phyloP scores from a whole-genome alignment of 2,888 invertebrate genomes.

The Lochmaea crataegi region DNA sequence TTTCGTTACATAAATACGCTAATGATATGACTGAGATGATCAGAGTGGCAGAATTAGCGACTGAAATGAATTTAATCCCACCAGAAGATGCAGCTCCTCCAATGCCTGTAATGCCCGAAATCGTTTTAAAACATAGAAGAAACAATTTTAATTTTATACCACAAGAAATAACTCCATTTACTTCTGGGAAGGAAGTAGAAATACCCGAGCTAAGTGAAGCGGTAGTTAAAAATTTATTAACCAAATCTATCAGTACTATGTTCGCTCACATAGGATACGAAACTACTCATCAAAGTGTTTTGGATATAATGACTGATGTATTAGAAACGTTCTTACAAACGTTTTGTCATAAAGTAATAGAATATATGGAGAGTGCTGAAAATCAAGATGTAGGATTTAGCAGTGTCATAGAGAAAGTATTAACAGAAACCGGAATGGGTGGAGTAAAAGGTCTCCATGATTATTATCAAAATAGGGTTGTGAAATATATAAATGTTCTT shows the following conservation, averaged over 20 bases:
- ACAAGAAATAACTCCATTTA: conserved; percentile 51
- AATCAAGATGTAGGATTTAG: conserved; percentile 65
- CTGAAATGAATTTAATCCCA: conserved; percentile 58
- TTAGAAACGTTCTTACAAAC: conserved; percentile 66
- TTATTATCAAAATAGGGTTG: conserved; percentile 68
- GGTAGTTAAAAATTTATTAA: conserved; percentile 62
- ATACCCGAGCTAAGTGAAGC: conserved; percentile 59
- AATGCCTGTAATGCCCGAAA: conserved; percentile 56
- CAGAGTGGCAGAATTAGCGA: conserved; percentile 57
- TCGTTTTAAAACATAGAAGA: conserved; percentile 51
- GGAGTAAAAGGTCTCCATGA: conserved; percentile 69
- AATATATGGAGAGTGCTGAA: conserved; percentile 68
- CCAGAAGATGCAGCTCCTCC: conserved; percentile 57
- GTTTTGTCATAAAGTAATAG: conserved; percentile 66
- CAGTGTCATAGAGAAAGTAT: conserved; percentile 71
- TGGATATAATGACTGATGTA: conserved; percentile 67
- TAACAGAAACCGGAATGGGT: conserved; percentile 72
- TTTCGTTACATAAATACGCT: conserved; percentile 60
- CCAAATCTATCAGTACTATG: conserved; percentile 66
- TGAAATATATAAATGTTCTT: conserved; percentile 59
- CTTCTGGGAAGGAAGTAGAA: conserved; percentile 53
- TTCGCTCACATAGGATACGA: conserved; percentile 70
- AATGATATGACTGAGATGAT: conserved; percentile 60
- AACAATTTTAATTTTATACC: conserved; percentile 59
- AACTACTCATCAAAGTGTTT: conserved; percentile 65